Evolutionary conservation across 2,888 invertebrate species (phyloP).

Genomic region (Nebria salina): DNA sequence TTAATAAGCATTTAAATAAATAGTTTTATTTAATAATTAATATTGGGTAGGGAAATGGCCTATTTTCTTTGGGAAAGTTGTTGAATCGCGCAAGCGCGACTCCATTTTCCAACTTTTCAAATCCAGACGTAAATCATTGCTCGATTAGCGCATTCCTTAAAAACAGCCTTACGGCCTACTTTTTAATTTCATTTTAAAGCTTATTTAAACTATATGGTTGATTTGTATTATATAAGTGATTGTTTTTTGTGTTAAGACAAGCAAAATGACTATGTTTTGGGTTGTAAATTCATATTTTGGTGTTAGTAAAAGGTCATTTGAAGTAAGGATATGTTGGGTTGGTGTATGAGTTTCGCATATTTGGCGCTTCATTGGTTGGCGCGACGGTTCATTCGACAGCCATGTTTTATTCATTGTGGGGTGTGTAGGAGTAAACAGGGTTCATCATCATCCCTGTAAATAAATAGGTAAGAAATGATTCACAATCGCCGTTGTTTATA

Average conservation of each 20-base stretch:
- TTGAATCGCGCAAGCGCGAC: neutral
- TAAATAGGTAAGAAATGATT: constrained; percentile 53
- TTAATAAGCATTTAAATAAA: neutral
- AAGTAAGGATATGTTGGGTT: neutral
- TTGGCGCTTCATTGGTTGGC: constrained; percentile 40
- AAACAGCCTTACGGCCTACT: neutral
- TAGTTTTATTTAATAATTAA: neutral
- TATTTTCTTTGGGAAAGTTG: neutral
- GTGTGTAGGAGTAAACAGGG: constrained; percentile 62
- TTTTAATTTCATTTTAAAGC: neutral
- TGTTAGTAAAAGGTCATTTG: neutral
- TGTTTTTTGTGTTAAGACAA: neutral
- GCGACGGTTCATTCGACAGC: constrained; percentile 64
- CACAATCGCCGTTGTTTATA: constrained; percentile 42
- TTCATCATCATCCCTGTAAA: constrained; percentile 59
- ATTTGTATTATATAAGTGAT: neutral
- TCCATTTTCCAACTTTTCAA: neutral
- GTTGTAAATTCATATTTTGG: neutral
- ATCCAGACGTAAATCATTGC: neutral
- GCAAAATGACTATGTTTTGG: neutral
- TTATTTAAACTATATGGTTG: neutral
- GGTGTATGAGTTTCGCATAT: constrained; percentile 30
- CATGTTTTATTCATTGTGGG: constrained; percentile 83
- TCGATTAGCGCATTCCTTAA: neutral
- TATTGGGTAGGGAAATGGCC: neutral